Percentiles rank a stretch among this genome's conserved stretches.
Evolutionary conservation across 2,888 invertebrate species (phyloP).

Genomic region (Folsomia manolachei): DNA sequence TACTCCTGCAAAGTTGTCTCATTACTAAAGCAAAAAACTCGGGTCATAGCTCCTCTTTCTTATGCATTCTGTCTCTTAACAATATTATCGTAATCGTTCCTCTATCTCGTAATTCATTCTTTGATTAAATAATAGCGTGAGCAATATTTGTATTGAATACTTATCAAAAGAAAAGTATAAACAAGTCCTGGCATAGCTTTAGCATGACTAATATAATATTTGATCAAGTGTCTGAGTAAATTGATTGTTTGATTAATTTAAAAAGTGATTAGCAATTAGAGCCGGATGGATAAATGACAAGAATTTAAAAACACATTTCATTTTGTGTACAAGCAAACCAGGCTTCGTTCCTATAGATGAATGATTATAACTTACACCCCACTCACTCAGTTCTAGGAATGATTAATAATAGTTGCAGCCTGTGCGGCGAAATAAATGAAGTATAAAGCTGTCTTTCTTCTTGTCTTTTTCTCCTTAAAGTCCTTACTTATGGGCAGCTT

Average conservation of each 20-base stretch:
- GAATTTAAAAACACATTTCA: neutral
- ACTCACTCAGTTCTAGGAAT: slow-evolving; percentile 1
- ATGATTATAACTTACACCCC: slow-evolving; percentile 2
- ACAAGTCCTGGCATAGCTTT: neutral
- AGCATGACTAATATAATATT: neutral
- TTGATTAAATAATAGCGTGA: neutral
- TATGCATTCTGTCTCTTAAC: no score
- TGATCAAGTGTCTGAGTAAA: neutral
- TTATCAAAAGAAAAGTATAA: neutral
- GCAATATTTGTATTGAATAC: neutral
- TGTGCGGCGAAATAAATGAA: neutral
- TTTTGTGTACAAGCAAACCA: neutral
- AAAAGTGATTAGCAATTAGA: neutral
- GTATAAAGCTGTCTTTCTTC: slow-evolving; percentile 1
- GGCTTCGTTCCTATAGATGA: neutral
- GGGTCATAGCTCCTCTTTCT: no score
- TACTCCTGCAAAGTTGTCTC: neutral
- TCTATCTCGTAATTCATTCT: neutral
- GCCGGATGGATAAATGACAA: neutral
- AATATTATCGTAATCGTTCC: no score
- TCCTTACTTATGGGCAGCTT: neutral
- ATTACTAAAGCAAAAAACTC: no score
- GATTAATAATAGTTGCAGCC: slow-evolving; percentile 8
- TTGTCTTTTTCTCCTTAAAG: neutral
- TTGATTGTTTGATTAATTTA: neutral